phyloP scores from a whole-genome alignment of 1,140 invertebrate species.

The Aphelenchoides avenae region DNA sequence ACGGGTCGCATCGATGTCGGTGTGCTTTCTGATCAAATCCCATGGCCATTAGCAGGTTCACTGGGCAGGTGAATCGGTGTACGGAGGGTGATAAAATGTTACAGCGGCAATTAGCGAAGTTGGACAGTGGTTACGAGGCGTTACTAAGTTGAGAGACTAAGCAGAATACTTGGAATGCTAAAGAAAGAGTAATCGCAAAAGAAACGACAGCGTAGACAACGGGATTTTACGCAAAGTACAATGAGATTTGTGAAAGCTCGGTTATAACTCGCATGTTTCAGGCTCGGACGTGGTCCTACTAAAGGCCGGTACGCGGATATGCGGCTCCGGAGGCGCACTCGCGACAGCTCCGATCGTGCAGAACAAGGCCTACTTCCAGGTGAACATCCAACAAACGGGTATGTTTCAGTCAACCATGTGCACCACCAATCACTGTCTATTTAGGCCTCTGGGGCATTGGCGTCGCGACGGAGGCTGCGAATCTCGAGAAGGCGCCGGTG shows the following conservation, averaged over 20 bases:
- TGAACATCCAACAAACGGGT: conserved; percentile 91
- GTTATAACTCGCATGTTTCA: conserved; percentile 60
- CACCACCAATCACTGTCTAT: conserved; percentile 22
- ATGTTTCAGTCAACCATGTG: conserved; percentile 37
- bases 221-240: too few relatives aligned
- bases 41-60: too few relatives aligned
- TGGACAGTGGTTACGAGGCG: too few relatives aligned
- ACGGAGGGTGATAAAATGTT: too few relatives aligned
- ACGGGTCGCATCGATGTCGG: too few relatives aligned
- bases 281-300: conserved; percentile 96
- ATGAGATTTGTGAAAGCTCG: conserved; percentile 10
- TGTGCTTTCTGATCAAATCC: too few relatives aligned
- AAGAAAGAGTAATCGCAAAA: too few relatives aligned
- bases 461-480: conserved; percentile 77
- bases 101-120: too few relatives aligned
- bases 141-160: too few relatives aligned
- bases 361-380: conserved; percentile 98
- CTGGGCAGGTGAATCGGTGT: too few relatives aligned
- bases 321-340: conserved; percentile 86
- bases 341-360: conserved; percentile 88
- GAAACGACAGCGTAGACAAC: too few relatives aligned
- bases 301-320: conserved; percentile 88
- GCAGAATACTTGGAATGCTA: too few relatives aligned
- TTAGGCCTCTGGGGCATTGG: conserved; percentile 83
- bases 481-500: conserved; percentile 77